A percentile compares a stretch with the other conserved stretches of the same genome.
Conservation (phyloP, 2,797 vertebrate genomes). For the Amblyopsis hoosieri region DNA sequence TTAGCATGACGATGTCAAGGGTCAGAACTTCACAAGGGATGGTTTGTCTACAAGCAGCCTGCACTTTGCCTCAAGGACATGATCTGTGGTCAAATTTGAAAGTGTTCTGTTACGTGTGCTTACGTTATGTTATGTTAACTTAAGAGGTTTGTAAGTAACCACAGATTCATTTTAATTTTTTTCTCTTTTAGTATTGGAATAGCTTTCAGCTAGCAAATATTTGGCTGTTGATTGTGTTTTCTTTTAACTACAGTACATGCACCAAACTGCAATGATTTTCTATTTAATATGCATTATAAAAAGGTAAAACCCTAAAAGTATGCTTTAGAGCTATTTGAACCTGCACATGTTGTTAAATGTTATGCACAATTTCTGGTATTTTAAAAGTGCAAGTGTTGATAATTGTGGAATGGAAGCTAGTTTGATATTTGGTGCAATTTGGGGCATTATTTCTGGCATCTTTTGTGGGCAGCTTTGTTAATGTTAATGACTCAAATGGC, state of each 20-base stretch:
- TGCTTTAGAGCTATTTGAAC: constrained; percentile 2
- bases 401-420: constrained; percentile 58
- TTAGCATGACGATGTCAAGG: constrained; percentile 31
- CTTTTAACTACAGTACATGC: constrained; percentile 9
- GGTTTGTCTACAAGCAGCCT: constrained; percentile 1
- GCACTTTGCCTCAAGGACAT: constrained; percentile 26
- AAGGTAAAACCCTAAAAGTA: neutral
- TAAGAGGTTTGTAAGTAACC: constrained; percentile 1
- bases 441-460: constrained; percentile 68
- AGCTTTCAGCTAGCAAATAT: neutral
- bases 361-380: constrained; percentile 46
- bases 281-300: neutral
- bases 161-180: constrained; percentile 1
- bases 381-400: constrained; percentile 39
- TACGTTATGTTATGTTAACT: constrained; percentile 5
- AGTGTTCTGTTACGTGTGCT: constrained; percentile 18
- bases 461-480: constrained; percentile 33
- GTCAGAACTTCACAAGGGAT: neutral
- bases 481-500: constrained; percentile 29
- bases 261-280: constrained; percentile 11
- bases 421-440: constrained; percentile 31
- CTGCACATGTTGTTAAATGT: constrained; percentile 22
- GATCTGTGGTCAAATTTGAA: neutral
- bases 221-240: constrained; percentile 1
- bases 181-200: neutral